These are phyloP conservation scores for Drosophila mulleri DNA, from an alignment of 2,888 invertebrate species.

Conservation along the genomic window DNA sequence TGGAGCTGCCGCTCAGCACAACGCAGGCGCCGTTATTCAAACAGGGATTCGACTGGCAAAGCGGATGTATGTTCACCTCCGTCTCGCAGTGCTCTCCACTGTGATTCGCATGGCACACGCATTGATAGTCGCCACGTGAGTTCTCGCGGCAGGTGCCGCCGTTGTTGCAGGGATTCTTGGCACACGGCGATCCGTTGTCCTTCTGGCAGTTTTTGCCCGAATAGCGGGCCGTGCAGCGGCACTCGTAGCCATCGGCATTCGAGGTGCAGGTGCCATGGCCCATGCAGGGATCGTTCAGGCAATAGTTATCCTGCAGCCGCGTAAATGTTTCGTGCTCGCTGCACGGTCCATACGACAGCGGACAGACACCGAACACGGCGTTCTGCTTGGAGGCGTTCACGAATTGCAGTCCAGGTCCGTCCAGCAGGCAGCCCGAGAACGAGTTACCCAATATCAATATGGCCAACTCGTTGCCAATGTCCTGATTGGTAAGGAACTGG, in stretches of 20 bases:
- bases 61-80: conserved; percentile 89
- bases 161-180: conserved; percentile 90
- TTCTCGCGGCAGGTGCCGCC: conserved; percentile 90
- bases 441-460: conserved; percentile 92
- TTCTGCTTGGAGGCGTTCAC: conserved; percentile 88
- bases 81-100: conserved; percentile 90
- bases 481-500: conserved; percentile 90
- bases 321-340: conserved; percentile 86
- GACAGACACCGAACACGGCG: conserved; percentile 91
- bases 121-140: conserved; percentile 89
- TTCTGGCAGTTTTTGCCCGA: conserved; percentile 95
- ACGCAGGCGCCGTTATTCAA: conserved; percentile 91
- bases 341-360: conserved; percentile 90
- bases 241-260: conserved; percentile 91
- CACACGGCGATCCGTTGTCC: conserved; percentile 91
- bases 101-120: conserved; percentile 89
- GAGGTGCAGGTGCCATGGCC: conserved; percentile 92
- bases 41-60: conserved; percentile 92
- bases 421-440: conserved; percentile 93
- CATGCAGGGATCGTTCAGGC: conserved; percentile 93
- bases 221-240: conserved; percentile 93
- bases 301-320: conserved; percentile 88
- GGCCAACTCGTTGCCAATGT: conserved; percentile 89
- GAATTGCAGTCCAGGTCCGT: conserved; percentile 94
- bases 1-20: conserved; percentile 87